Conservation (phyloP, 2,113 vertebrate genomes). For the Fregetta grallaria region DNA sequence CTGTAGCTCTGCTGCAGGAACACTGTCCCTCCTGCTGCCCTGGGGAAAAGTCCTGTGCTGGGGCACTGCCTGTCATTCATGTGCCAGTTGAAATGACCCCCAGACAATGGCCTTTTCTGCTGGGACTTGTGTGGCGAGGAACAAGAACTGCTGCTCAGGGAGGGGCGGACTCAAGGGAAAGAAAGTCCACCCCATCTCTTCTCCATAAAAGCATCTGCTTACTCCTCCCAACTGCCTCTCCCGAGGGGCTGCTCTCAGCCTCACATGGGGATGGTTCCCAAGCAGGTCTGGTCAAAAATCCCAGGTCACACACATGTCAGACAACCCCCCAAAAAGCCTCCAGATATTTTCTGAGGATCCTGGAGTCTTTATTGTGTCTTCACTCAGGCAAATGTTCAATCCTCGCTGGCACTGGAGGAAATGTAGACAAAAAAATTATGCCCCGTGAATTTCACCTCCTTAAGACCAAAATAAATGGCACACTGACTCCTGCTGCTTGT, state of each 20-base stretch:
- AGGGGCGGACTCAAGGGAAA: background rate
- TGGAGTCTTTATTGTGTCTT: background rate
- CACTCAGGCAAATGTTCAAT: background rate
- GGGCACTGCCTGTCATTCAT: background rate
- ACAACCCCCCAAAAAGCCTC: rapidly evolving
- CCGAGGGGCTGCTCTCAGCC: background rate
- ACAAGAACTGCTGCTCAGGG: background rate
- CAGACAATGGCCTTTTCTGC: background rate
- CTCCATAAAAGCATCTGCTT: background rate
- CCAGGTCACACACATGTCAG: background rate
- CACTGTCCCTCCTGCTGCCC: background rate
- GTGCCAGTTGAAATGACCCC: background rate
- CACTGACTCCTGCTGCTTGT: background rate
- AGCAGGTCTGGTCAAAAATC: background rate
- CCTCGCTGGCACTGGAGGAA: rapidly evolving
- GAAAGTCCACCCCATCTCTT: background rate
- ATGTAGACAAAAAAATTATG: too few relatives aligned
- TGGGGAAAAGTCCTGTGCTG: background rate
- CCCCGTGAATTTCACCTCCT: rapidly evolving
- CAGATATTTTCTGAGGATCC: background rate
- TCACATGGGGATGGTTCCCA: rapidly evolving
- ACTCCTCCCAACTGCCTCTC: background rate
- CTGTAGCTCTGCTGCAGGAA: background rate
- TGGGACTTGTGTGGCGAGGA: background rate
- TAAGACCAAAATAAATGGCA: background rate